These are phyloP conservation scores for Zaprionus taronus DNA, from an alignment of 1,140 invertebrate genomes.

Conservation along the genomic window DNA sequence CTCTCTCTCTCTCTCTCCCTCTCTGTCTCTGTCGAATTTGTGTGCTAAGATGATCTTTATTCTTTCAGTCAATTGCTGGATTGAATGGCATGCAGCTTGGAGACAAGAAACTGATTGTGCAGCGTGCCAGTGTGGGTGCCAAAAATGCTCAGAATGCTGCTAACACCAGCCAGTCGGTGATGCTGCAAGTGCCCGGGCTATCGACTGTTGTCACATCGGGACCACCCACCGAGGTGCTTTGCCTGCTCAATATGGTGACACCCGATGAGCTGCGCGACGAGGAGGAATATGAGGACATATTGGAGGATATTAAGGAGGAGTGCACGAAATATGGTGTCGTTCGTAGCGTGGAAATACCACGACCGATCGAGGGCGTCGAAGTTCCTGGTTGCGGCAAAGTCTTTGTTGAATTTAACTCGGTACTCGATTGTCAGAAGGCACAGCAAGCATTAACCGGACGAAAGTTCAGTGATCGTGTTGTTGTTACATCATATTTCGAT, in stretches of 20 bases:
- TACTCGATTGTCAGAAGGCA: conserved; percentile 98
- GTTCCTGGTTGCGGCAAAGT: conserved; percentile 99
- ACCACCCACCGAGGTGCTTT: conserved; percentile 97
- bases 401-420: conserved; percentile 99
- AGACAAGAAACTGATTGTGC: conserved; percentile 99
- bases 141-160: conserved; percentile 92
- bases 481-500: conserved; percentile 99
- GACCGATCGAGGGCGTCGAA: conserved; percentile 98
- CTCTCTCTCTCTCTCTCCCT: neutral
- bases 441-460: conserved; percentile 98
- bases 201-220: conserved; percentile 93
- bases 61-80: conserved; percentile 95
- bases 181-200: conserved; percentile 95
- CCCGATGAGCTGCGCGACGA: conserved; percentile 99
- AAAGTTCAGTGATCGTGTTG: conserved; percentile 99
- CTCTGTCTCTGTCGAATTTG: neutral
- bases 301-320: conserved; percentile 99
- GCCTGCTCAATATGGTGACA: conserved; percentile 99
- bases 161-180: conserved; percentile 89
- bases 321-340: conserved; percentile 99
- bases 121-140: conserved; percentile 97
- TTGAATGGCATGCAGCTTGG: conserved; percentile 99
- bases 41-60: conserved; percentile 13
- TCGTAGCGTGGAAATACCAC: conserved; percentile 97
- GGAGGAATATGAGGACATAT: conserved; percentile 99